Conservation (phyloP, 2,113 vertebrate species). For the Marmota monax region DNA sequence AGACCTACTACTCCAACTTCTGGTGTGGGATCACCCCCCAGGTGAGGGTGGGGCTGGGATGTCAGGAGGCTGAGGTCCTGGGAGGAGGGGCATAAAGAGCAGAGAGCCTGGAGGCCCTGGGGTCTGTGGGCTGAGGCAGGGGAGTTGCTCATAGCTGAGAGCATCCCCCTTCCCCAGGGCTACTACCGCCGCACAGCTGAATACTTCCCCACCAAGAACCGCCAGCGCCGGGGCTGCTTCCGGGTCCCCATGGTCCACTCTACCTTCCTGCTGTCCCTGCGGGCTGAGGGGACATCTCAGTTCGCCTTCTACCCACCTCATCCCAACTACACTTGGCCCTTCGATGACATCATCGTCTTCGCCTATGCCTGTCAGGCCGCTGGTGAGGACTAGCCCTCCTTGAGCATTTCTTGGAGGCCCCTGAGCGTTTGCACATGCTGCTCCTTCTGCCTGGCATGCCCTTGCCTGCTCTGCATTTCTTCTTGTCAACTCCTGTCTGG, state of each 20-base stretch:
- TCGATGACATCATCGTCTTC: slow-evolving; percentile 97
- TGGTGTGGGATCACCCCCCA: slow-evolving; percentile 99
- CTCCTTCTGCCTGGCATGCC: neutral
- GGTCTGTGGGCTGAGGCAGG: neutral
- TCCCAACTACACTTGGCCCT: slow-evolving; percentile 96
- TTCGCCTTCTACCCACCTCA: slow-evolving; percentile 96
- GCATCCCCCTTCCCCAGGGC: slow-evolving; percentile 87
- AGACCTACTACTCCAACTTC: slow-evolving; percentile 98
- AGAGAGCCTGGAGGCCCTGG: neutral
- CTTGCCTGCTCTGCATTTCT: neutral
- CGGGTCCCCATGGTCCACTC: slow-evolving; percentile 96
- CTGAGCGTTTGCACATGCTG: neutral
- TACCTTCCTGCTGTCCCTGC: slow-evolving; percentile 93
- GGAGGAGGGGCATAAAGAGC: neutral
- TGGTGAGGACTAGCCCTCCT: slow-evolving; percentile 85
- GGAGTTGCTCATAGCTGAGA: neutral
- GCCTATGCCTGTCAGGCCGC: slow-evolving; percentile 94
- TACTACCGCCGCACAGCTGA: slow-evolving; percentile 96
- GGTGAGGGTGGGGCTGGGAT: slow-evolving; percentile 84
- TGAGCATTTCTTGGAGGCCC: neutral
- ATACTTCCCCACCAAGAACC: slow-evolving; percentile 97
- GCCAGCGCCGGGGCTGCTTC: slow-evolving; percentile 93
- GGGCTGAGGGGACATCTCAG: slow-evolving; percentile 88
- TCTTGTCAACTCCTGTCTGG: neutral
- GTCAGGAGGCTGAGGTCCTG: neutral